phyloP scores from a whole-genome alignment of 2,888 invertebrate genomes.

The Resseliella maxima region DNA sequence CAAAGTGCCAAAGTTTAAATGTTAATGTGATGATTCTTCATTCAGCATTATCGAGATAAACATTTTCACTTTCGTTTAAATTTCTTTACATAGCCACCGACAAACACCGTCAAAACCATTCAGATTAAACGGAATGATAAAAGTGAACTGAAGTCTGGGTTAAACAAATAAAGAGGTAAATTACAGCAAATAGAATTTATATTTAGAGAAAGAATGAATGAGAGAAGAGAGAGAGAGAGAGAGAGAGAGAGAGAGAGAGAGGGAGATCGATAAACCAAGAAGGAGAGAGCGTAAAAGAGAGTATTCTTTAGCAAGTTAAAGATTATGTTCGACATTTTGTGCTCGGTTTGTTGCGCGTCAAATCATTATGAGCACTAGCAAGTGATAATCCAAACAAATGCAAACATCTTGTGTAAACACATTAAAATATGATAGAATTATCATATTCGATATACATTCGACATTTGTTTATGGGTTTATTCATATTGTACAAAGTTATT shows the following conservation, averaged over 20 bases:
- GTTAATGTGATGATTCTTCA: slow-evolving; percentile 27
- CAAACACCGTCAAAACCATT: background rate
- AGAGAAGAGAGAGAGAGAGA: too few relatives aligned
- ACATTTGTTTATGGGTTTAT: background rate
- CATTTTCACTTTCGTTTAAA: background rate
- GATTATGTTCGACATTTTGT: background rate
- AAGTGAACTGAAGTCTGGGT: background rate
- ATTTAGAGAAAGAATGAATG: too few relatives aligned
- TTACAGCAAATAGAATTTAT: slow-evolving; percentile 41
- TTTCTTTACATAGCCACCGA: background rate
- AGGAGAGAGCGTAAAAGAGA: too few relatives aligned
- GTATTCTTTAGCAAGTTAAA: background rate
- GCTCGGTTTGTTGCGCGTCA: background rate
- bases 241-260: too few relatives aligned
- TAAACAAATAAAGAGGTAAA: slow-evolving; percentile 51
- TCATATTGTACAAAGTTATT: background rate
- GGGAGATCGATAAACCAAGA: too few relatives aligned
- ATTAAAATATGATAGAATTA: slow-evolving; percentile 43
- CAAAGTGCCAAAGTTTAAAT: slow-evolving; percentile 36
- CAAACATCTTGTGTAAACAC: slow-evolving; percentile 43
- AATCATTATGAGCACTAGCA: background rate
- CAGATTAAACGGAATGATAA: background rate
- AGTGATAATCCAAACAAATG: slow-evolving; percentile 8
- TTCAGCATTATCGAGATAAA: background rate
- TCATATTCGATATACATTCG: background rate